phyloP scores from a whole-genome alignment of 2,113 vertebrate genomes.

The Rousettus leschenaultii region DNA sequence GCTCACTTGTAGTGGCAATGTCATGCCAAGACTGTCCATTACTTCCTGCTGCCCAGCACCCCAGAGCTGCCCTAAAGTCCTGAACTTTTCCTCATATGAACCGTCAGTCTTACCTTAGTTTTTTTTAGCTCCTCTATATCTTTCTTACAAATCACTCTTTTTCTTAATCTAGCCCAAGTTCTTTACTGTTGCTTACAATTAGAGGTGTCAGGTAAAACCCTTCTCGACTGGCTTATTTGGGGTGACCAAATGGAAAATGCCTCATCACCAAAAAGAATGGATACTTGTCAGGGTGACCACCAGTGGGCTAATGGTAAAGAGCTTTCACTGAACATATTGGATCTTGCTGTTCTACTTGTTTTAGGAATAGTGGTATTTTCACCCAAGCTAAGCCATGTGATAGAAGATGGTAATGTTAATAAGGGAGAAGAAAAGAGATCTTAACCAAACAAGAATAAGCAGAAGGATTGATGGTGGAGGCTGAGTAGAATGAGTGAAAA shows the following conservation, averaged over 20 bases:
- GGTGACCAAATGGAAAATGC: background rate
- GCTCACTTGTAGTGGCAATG: background rate
- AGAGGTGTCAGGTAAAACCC: background rate
- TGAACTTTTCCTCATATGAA: background rate
- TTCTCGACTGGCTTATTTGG: background rate
- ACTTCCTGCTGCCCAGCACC: background rate
- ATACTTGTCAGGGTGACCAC: background rate
- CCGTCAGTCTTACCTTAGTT: background rate
- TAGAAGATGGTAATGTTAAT: background rate
- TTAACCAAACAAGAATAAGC: background rate
- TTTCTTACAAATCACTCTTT: background rate
- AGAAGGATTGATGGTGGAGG: background rate
- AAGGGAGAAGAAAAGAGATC: background rate
- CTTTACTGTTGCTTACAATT: background rate
- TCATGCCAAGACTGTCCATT: background rate
- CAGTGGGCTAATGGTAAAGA: background rate
- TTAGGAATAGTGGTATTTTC: background rate
- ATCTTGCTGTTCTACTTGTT: background rate
- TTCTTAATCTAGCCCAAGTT: background rate
- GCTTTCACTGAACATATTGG: background rate
- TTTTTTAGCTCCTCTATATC: background rate
- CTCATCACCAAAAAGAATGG: background rate
- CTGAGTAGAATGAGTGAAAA: background rate
- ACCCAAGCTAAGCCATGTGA: background rate
- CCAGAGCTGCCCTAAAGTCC: background rate